Evolutionary conservation across 2,113 vertebrate genomes (phyloP).

Genomic region (Accipiter cooperii): DNA sequence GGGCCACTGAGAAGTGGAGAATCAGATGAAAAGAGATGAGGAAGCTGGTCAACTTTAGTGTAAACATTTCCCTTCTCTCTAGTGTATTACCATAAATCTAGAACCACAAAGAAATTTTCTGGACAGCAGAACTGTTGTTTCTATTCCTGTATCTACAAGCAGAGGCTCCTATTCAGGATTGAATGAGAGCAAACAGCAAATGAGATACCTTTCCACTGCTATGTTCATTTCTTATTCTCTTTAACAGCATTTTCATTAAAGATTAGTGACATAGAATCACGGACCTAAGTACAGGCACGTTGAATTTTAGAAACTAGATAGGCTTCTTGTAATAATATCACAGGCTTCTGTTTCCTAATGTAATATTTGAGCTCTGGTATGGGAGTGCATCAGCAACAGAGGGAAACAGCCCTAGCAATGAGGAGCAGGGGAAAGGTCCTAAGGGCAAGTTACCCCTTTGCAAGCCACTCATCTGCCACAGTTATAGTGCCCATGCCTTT

Average conservation of each 20-base stretch:
- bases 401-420: neutral
- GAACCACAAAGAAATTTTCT: neutral
- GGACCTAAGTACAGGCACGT: neutral
- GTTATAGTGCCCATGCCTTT: neutral
- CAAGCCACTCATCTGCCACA: neutral
- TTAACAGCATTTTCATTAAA: neutral
- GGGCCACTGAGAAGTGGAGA: neutral
- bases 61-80: neutral
- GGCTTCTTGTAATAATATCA: neutral
- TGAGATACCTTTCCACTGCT: neutral
- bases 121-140: neutral
- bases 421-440: neutral
- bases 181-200: neutral
- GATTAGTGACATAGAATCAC: neutral
- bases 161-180: neutral
- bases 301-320: neutral
- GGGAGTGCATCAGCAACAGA: neutral
- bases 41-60: neutral
- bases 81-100: neutral
- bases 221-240: neutral
- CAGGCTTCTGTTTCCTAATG: neutral
- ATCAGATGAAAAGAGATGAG: neutral
- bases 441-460: neutral
- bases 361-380: neutral
- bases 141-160: neutral